Evolutionary conservation across 2,888 invertebrate genomes (phyloP), one percentile per base, ranked within the genome.

Genomic region (Diloba caeruleocephala): DNA sequence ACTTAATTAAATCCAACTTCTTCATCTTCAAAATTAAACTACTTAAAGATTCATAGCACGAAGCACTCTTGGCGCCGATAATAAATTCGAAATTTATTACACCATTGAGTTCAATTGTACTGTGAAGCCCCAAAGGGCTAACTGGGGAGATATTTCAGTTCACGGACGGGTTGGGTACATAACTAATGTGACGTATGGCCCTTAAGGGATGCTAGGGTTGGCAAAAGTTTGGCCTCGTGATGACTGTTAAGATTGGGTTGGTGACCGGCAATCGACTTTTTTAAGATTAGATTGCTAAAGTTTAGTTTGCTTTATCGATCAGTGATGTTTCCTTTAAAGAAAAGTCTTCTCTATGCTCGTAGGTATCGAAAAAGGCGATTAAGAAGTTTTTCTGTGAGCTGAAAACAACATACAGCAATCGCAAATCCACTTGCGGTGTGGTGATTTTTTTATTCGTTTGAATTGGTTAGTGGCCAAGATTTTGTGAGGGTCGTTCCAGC

Each of bases 161-260:
- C 74, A 68, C 62, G 62, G 62, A 69, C 57, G 68, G 67, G 52
- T 59, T 43, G 70, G 71, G 76, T 67, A 78, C 78, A 81, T 81
- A 79, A 74, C 78, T 87, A 85, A 86, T 79, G 83, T 86, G 84
- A 87, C 76, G 83, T 75, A 86, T 78, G 69, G 71, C 71, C 63
- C 85, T 60, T 68, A 28, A 12, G 80, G 74, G 82, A 58, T 13
- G n/a, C 12, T 63, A 82, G 80, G 82, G 84, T 45, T 84, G 79
- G 44, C 74, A 26, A 48, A 57, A 70, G 46, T 73, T 72, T 39
- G 45, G 41, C 34, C 50, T 33, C 38, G 10, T 39, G 48, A 62
- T 48, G 39, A 33, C 45, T 50, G 37, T 43, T 50, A 36, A 25
- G 7, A 41, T 33, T 21, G 10, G 8, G 8, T 44, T 26, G 2